A percentile compares a stretch with the other conserved stretches of the same genome.
phyloP scores from a whole-genome alignment of 2,113 vertebrate genomes.

The Circaetus gallicus region DNA sequence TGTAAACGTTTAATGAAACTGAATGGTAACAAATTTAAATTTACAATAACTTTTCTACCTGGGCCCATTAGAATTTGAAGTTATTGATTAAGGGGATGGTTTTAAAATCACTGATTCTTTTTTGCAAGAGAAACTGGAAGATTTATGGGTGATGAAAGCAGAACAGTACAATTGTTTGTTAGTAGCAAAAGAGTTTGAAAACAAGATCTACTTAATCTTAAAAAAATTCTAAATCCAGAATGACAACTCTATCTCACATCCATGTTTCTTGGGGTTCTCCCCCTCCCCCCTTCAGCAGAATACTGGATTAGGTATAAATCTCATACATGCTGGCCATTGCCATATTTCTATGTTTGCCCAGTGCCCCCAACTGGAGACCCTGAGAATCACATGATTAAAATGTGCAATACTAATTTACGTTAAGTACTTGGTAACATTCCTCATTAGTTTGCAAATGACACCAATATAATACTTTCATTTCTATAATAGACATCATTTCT shows the following conservation, averaged over 20 bases:
- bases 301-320: accelerated
- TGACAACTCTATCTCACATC: neutral
- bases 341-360: neutral
- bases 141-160: neutral
- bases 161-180: accelerated
- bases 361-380: conserved; percentile 43
- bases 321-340: accelerated
- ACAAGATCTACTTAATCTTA: neutral
- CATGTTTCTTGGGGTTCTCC: neutral
- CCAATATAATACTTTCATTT: neutral
- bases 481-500: neutral
- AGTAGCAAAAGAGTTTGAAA: neutral
- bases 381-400: neutral
- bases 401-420: neutral
- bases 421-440: neutral
- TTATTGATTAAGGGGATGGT: neutral
- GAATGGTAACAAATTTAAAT: neutral
- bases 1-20: neutral
- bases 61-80: neutral
- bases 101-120: neutral
- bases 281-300: no score
- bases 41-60: neutral
- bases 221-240: neutral
- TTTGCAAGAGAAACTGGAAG: neutral
- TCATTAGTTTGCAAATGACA: neutral